A percentile compares a stretch with the other conserved stretches of the same genome.
Evolutionary conservation across 2,113 vertebrate species (phyloP).

Genomic region (Phalacrocorax pelagicus): DNA sequence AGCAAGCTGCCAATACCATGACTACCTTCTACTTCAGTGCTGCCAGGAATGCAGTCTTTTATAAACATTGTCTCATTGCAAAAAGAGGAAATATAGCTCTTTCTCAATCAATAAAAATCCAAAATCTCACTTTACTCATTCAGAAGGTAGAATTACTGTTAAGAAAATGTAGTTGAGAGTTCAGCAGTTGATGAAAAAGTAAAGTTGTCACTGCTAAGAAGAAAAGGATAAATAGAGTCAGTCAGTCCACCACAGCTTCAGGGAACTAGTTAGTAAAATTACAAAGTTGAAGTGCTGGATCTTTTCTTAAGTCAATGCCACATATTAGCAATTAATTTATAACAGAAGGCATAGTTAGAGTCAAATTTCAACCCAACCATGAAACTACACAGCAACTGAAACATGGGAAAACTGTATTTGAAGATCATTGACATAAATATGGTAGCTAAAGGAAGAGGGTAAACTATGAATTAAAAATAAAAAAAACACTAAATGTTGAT

Average conservation of each 20-base stretch:
- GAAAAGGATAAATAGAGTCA: not conserved
- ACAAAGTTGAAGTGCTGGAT: not conserved
- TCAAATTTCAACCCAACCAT: not conserved
- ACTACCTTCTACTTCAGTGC: not conserved
- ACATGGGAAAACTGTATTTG: accelerated
- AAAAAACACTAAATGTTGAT: not conserved
- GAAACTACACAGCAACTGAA: not conserved
- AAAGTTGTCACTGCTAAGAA: not conserved
- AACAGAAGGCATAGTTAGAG: not conserved
- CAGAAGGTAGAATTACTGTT: not conserved
- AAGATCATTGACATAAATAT: not conserved
- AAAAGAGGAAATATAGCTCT: not conserved
- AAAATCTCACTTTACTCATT: not conserved
- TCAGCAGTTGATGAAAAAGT: not conserved
- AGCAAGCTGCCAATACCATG: not conserved
- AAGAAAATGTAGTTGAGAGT: not conserved
- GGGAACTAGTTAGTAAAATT: not conserved
- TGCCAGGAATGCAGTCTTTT: not conserved
- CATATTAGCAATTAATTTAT: not conserved
- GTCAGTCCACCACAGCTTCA: not conserved
- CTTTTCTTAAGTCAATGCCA: not conserved
- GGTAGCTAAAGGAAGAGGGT: accelerated
- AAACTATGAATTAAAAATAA: not conserved
- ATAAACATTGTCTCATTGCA: not conserved
- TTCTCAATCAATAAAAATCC: not conserved